These are phyloP conservation scores for Cryptosula pallasiana DNA, from an alignment of 2,888 invertebrate species.

Conservation along the genomic window DNA sequence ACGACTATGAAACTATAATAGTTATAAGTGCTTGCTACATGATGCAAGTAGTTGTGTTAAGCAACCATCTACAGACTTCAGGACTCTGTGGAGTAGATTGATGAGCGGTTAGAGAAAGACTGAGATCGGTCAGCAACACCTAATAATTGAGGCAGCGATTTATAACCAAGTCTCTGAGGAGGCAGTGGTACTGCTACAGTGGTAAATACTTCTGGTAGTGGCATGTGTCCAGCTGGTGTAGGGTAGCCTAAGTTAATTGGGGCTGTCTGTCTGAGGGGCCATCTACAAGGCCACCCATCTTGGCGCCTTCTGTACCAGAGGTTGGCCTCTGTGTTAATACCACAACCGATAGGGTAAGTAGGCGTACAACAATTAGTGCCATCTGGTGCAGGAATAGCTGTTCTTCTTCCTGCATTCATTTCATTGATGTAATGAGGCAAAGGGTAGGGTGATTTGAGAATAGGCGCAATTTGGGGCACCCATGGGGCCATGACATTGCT, in stretches of 20 bases:
- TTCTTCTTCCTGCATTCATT: neutral
- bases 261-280: neutral
- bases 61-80: too few relatives aligned
- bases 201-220: neutral
- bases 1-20: too few relatives aligned
- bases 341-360: constrained; percentile 1
- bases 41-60: too few relatives aligned
- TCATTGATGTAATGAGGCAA: constrained; percentile 10
- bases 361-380: neutral
- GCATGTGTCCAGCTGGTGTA: neutral
- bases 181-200: neutral
- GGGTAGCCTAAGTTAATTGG: constrained; percentile 5
- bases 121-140: too few relatives aligned
- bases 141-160: constrained; percentile 9
- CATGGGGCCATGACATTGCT: constrained; percentile 8
- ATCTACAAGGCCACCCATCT: constrained; percentile 15
- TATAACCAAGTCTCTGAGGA: constrained; percentile 3
- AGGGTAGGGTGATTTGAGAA: constrained; percentile 12
- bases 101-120: too few relatives aligned
- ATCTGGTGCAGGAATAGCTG: neutral
- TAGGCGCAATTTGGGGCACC: neutral
- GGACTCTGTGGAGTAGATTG: too few relatives aligned
- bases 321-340: neutral
- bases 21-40: too few relatives aligned
- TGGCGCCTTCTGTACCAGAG: neutral